These are phyloP conservation scores for Mallotus villosus DNA, from an alignment of 2,797 vertebrate species.

Conservation along the genomic window DNA sequence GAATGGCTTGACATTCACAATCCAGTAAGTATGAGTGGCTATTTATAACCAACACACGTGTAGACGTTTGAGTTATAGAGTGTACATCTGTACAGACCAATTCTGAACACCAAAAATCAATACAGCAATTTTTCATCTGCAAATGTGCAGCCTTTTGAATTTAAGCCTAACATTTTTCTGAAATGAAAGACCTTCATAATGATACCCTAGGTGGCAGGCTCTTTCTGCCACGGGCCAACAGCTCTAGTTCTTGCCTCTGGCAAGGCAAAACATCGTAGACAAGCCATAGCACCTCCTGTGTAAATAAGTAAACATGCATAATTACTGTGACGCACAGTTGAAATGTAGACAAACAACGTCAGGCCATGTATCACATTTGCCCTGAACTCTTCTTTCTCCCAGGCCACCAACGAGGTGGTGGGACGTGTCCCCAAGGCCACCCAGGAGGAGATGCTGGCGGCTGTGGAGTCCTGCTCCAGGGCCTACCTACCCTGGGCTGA, in stretches of 20 bases:
- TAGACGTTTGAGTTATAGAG: not conserved
- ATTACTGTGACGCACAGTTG: conserved; percentile 16
- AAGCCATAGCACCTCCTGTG: not conserved
- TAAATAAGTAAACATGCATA: conserved; percentile 40
- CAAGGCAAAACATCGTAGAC: conserved; percentile 21
- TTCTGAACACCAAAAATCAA: not conserved
- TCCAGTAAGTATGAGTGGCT: conserved; percentile 81
- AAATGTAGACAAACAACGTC: conserved; percentile 18
- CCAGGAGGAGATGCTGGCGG: conserved; percentile 89
- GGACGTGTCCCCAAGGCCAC: conserved; percentile 90
- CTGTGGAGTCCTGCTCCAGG: conserved; percentile 85
- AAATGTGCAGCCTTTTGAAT: conserved; percentile 10
- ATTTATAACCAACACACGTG: not conserved
- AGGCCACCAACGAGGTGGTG: conserved; percentile 97
- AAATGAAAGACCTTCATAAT: not conserved
- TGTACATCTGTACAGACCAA: not conserved
- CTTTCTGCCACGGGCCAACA: not conserved
- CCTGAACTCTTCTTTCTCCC: conserved; percentile 24
- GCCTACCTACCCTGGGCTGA: conserved; percentile 87
- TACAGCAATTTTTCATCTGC: conserved; percentile 5
- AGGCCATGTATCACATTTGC: conserved; percentile 26
- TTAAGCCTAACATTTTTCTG: conserved; percentile 4
- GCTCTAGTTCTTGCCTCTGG: conserved; percentile 13
- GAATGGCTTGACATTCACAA: conserved; percentile 97
- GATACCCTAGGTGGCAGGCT: not conserved